Base-by-base conservation (phyloP, 2,113 vertebrate species). In the Pionites leucogaster region DNA sequence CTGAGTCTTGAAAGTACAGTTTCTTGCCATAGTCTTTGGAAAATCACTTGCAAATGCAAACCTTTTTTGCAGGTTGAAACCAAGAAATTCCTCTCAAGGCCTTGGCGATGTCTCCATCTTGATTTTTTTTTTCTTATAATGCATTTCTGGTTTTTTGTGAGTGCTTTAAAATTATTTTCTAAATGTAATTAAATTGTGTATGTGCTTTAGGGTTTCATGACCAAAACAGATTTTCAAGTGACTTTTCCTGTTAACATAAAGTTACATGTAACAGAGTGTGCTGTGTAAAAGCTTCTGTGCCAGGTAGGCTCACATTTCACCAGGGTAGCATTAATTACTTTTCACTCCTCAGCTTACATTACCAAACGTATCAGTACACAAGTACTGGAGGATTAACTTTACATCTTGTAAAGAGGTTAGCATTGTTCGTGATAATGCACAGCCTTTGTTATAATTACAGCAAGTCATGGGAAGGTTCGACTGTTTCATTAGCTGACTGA, bases 401-500 rank as follows among this genome's bases (percentile, higher is more conserved):
- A 93, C 75, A 19, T 97, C 60, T 96, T 52, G 52, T 96, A 95
- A 97, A 97, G 95, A 78, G 64, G 94, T 83, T 96, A 90, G 86
- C 92, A 55, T 96, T 96, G 93, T 92, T 97, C 10, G 47, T 92
- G 96, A 97, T 97, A 98, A 97, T 96, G 67, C 94, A 94, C 69
- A 89, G 92, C 86, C 94, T 97, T 96, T 96, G 96, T 96, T 97
- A 79, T 82, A 97, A 97, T 97, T 97, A 95, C 92, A 93, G 31
- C 92, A 91, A 98, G 97, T 93, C 97, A 95, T 97, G 97, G 97
- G 97, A 98, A 98, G 97, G 96, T 97, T 98, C 97, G 97, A 62
- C 91, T 96, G 94, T 95, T 98, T 97, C 97, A 93, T 98, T 98
- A 98, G 94, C 76, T 95, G 94, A 90, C 97, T 97, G 97, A 97